A percentile compares a stretch with the other conserved stretches of the same genome.
These are phyloP conservation scores for Bombus ignitus DNA, from an alignment of 1,140 invertebrate species.

Conservation along the genomic window DNA sequence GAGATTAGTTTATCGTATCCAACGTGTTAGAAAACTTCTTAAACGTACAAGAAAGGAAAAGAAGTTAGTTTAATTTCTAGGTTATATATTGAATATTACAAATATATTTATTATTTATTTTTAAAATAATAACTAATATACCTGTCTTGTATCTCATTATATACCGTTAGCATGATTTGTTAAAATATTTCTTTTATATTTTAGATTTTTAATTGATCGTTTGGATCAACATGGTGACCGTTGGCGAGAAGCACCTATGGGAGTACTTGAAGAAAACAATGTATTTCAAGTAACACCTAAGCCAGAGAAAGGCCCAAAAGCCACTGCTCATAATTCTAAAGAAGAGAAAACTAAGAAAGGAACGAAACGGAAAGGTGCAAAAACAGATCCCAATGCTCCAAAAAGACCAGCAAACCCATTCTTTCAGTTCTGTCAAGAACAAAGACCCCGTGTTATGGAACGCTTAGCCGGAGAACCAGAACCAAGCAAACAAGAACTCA, in stretches of 20 bases:
- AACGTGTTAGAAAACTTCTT: conserved; percentile 79
- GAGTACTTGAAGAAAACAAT: conserved; percentile 81
- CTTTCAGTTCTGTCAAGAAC: conserved; percentile 91
- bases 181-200: conserved; percentile 39
- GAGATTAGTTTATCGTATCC: conserved; percentile 81
- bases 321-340: conserved; percentile 69
- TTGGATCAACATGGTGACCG: conserved; percentile 81
- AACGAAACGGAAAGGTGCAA: conserved; percentile 79
- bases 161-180: background rate
- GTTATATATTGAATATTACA: conserved; percentile 62
- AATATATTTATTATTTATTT: background rate
- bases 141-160: background rate
- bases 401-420: conserved; percentile 91
- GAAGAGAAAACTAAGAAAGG: conserved; percentile 81
- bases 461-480: conserved; percentile 86
- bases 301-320: conserved; percentile 75
- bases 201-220: conserved; percentile 81
- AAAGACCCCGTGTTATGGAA: conserved; percentile 88
- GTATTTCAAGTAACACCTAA: conserved; percentile 76
- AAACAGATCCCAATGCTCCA: conserved; percentile 89
- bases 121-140: background rate
- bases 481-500: conserved; percentile 89
- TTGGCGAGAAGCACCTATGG: conserved; percentile 81
- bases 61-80: conserved; percentile 77
- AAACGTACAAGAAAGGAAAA: conserved; percentile 81